A percentile compares a stretch with the other conserved stretches of the same genome.
These are phyloP conservation scores for Macropus fuliginosus DNA, from an alignment of 2,797 vertebrate genomes.

Conservation along the genomic window DNA sequence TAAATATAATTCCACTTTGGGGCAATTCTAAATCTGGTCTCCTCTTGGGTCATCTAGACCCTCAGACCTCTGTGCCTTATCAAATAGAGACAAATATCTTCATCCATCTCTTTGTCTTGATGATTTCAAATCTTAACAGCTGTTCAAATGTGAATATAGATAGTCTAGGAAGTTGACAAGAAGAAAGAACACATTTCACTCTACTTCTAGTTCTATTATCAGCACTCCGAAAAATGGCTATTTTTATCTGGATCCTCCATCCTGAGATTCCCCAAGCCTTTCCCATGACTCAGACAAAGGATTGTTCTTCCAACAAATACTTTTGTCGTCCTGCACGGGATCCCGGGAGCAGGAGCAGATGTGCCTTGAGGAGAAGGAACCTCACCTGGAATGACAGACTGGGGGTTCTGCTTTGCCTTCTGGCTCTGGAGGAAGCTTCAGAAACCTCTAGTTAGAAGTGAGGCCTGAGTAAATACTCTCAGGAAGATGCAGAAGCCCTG, in stretches of 20 bases:
- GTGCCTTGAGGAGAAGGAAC: background rate
- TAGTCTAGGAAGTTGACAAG: background rate
- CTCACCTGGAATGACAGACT: background rate
- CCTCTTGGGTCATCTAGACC: background rate
- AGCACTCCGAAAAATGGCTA: background rate
- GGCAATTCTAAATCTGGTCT: background rate
- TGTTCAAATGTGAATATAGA: background rate
- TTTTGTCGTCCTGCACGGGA: background rate
- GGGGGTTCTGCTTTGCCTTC: background rate
- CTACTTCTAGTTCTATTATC: background rate
- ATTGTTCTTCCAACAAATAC: background rate
- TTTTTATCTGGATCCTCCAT: background rate
- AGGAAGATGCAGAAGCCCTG: background rate
- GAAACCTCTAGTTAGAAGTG: background rate
- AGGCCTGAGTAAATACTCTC: background rate
- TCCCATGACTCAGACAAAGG: background rate
- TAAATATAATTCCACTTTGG: background rate
- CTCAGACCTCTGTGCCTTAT: background rate
- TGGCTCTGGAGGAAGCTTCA: background rate
- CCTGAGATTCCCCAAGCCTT: background rate
- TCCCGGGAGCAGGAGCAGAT: background rate
- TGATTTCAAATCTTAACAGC: background rate
- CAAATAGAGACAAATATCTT: background rate
- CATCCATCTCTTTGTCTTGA: background rate
- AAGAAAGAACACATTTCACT: background rate